Conservation (phyloP, 2,113 vertebrate genomes). For the Bagarius yarrelli region DNA sequence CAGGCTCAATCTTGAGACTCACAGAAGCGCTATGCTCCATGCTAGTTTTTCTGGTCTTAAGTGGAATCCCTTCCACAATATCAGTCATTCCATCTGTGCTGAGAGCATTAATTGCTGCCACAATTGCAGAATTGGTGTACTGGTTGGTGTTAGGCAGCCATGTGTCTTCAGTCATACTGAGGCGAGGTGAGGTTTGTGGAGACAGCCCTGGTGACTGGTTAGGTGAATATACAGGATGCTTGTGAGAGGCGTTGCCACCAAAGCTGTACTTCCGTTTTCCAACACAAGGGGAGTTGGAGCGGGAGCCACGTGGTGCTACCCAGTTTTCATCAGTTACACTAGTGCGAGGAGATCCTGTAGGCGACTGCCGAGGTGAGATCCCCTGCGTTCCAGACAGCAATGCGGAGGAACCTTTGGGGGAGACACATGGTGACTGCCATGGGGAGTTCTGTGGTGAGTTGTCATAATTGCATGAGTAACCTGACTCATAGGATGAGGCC, state of each 20-base stretch:
- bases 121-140: constrained; percentile 95
- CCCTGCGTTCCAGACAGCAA: constrained; percentile 75
- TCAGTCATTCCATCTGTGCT: constrained; percentile 88
- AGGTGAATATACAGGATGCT: constrained; percentile 81
- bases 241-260: constrained; percentile 64
- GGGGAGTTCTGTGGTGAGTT: constrained; percentile 94
- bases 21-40: constrained; percentile 75
- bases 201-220: constrained; percentile 85
- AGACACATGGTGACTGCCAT: constrained; percentile 94
- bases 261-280: constrained; percentile 92
- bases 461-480: constrained; percentile 86
- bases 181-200: constrained; percentile 85
- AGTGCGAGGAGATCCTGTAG: constrained; percentile 80
- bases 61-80: constrained; percentile 84
- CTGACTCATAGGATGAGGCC: constrained; percentile 92
- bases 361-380: constrained; percentile 83
- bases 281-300: constrained; percentile 84
- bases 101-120: constrained; percentile 94
- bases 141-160: constrained; percentile 93
- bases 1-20: constrained; percentile 87
- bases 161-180: constrained; percentile 86
- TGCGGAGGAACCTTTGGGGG: constrained; percentile 81
- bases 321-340: constrained; percentile 87
- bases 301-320: constrained; percentile 76
- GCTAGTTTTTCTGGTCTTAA: constrained; percentile 86